phyloP scores from a whole-genome alignment of 37 sponge, comb jelly and placozoan genomes.

The Trichoplax adhaerens region DNA sequence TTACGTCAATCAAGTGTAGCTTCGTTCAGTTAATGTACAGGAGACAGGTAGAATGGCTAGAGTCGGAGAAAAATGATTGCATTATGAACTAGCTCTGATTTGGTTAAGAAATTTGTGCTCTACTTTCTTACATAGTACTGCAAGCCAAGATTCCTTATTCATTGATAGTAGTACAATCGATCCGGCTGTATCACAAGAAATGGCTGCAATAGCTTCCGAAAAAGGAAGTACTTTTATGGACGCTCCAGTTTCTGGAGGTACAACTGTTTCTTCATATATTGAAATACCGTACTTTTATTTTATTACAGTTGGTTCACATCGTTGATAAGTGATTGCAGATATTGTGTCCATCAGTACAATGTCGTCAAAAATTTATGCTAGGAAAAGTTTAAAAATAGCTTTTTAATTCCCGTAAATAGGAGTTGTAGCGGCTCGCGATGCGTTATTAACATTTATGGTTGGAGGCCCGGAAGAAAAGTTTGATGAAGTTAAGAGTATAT shows the following conservation, averaged over 20 bases:
- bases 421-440: conserved; percentile 76
- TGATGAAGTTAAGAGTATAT: conserved; percentile 44
- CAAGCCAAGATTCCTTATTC: conserved; percentile 39
- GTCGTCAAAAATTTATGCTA: neutral
- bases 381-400: neutral
- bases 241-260: conserved; percentile 97
- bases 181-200: conserved; percentile 31
- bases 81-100: too few relatives aligned
- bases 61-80: too few relatives aligned
- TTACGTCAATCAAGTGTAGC: too few relatives aligned
- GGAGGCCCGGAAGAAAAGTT: conserved; percentile 58
- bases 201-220: conserved; percentile 22
- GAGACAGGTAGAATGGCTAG: too few relatives aligned
- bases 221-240: conserved; percentile 49
- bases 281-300: neutral
- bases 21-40: too few relatives aligned
- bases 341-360: neutral
- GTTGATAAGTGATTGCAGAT: neutral
- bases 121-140: conserved; percentile 15
- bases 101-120: neutral
- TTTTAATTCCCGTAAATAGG: conserved; percentile 20
- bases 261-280: neutral
- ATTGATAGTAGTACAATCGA: conserved; percentile 96
- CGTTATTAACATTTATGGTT: conserved; percentile 81
- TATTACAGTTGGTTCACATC: neutral